These are phyloP conservation scores for Corythucha ciliata DNA, from an alignment of 2,888 invertebrate species.

Conservation along the genomic window DNA sequence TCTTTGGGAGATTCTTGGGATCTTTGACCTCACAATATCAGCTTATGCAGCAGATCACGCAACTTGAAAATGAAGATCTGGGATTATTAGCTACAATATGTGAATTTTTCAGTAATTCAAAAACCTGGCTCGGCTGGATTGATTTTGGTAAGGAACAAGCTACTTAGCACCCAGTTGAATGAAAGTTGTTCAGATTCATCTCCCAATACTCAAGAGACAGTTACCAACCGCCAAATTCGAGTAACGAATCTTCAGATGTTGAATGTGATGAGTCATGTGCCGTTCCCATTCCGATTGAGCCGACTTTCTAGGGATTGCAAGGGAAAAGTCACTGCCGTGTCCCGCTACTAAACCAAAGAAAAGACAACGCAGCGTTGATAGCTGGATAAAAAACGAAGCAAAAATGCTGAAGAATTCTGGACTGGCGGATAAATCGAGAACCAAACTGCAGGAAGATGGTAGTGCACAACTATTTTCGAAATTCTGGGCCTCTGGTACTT, in stretches of 20 bases:
- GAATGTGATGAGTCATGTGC: slow-evolving; percentile 5
- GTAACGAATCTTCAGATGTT: no score
- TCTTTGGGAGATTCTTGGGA: no score
- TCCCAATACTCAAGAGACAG: not conserved
- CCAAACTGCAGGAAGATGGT: slow-evolving; percentile 10
- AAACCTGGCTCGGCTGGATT: not conserved
- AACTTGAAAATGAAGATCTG: no score
- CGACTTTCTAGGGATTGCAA: slow-evolving; percentile 1
- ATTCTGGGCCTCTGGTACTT: slow-evolving; percentile 12
- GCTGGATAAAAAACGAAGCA: slow-evolving; percentile 18
- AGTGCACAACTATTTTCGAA: slow-evolving; percentile 10
- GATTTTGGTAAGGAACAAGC: slow-evolving; percentile 1
- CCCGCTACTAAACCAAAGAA: no score
- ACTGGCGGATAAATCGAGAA: not conserved
- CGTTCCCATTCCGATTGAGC: slow-evolving; percentile 2
- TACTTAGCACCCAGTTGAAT: not conserved
- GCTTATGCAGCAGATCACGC: no score
- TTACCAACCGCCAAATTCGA: slow-evolving; percentile 1
- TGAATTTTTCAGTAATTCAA: slow-evolving; percentile 3
- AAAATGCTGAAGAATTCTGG: slow-evolving; percentile 13
- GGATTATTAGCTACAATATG: no score
- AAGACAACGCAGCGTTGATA: slow-evolving; percentile 14
- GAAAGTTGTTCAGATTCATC: slow-evolving; percentile 7
- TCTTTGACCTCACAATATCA: no score
- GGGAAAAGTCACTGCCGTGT: no score